A percentile compares a stretch with the other conserved stretches of the same genome.
Evolutionary conservation across 2,797 vertebrate species (phyloP).

Genomic region (Diglossa cyanea): DNA sequence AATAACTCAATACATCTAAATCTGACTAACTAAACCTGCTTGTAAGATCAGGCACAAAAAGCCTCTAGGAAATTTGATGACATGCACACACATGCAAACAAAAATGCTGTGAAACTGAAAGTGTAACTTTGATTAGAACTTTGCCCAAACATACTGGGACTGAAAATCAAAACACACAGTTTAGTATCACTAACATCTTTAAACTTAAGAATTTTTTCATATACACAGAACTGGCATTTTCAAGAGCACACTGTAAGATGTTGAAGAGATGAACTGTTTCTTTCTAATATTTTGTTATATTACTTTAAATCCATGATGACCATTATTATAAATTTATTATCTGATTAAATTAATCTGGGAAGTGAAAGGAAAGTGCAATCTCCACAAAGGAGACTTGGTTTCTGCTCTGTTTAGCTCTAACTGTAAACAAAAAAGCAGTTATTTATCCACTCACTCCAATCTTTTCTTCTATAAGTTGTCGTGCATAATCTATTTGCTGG

Average conservation of each 20-base stretch:
- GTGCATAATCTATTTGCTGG: slow-evolving; percentile 97
- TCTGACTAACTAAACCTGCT: neutral
- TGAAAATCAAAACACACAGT: neutral
- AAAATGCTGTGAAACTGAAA: neutral
- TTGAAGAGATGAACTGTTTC: neutral
- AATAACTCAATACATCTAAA: neutral
- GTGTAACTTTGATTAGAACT: neutral
- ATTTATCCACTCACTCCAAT: slow-evolving; percentile 86
- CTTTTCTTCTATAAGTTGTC: slow-evolving; percentile 98
- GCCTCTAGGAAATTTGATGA: neutral
- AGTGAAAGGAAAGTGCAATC: neutral
- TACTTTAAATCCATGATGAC: neutral
- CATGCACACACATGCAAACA: rapidly evolving
- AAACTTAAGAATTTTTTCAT: neutral
- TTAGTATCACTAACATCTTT: neutral
- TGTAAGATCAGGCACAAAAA: neutral
- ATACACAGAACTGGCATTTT: rapidly evolving
- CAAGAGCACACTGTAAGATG: neutral
- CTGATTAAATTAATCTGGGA: neutral
- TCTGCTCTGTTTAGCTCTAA: neutral
- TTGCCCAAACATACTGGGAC: neutral
- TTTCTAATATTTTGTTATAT: neutral
- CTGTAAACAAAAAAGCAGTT: neutral
- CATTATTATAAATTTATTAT: neutral
- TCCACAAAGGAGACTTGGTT: neutral